These are phyloP conservation scores for Buceros bicornis DNA, from an alignment of 2,797 vertebrate species.

Conservation along the genomic window DNA sequence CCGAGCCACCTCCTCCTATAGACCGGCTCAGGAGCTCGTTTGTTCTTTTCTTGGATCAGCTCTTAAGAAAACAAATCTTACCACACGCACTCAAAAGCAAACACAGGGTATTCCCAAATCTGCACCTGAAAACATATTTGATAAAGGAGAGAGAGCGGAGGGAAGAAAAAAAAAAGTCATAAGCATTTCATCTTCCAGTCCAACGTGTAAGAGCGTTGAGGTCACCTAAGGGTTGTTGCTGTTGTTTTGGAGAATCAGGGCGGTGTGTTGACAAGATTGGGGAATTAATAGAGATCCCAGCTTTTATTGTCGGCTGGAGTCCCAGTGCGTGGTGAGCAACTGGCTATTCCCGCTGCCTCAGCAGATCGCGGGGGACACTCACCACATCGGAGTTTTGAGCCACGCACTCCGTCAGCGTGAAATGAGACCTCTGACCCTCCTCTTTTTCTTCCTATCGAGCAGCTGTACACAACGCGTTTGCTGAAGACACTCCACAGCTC, in stretches of 20 bases:
- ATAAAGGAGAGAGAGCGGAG: background rate
- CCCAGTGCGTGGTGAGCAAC: background rate
- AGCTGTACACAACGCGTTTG: background rate
- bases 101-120: conserved; percentile 25
- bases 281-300: background rate
- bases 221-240: background rate
- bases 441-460: background rate
- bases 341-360: background rate
- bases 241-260: background rate
- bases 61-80: conserved; percentile 56
- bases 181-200: background rate
- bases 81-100: background rate
- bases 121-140: background rate
- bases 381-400: rapidly evolving
- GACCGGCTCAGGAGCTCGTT: conserved; percentile 15
- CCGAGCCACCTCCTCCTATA: conserved; percentile 8
- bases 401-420: background rate
- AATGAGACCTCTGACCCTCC: background rate
- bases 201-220: background rate
- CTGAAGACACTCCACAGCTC: background rate
- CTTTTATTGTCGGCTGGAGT: background rate
- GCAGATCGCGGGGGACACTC: background rate
- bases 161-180: background rate
- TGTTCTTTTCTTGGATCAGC: conserved; percentile 29
- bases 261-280: background rate